Conservation (phyloP, 2,797 vertebrate species). For the Acestrorhynchus altus region DNA sequence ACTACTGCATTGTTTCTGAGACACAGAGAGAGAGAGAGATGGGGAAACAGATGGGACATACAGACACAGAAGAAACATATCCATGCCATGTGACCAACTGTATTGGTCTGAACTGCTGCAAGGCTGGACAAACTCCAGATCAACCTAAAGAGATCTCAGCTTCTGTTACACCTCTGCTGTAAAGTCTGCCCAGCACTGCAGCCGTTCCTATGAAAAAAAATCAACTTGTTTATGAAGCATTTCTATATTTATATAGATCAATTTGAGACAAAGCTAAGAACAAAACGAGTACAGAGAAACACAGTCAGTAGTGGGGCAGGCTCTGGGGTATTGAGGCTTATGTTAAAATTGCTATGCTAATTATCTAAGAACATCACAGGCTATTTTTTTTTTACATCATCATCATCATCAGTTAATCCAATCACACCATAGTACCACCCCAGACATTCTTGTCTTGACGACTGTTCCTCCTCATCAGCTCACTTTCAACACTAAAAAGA, state of each 20-base stretch:
- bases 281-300: conserved; percentile 18
- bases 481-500: conserved; percentile 54
- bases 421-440: conserved; percentile 27
- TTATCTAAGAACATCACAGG: conserved; percentile 54
- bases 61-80: not conserved
- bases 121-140: no score
- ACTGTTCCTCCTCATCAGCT: conserved; percentile 41
- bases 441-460: conserved; percentile 38
- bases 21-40: not conserved
- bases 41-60: conserved; percentile 25
- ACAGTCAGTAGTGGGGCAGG: conserved; percentile 30
- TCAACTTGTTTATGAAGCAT: no score
- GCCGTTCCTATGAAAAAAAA: no score
- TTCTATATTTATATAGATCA: no score
- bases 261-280: not conserved
- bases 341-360: conserved; percentile 65
- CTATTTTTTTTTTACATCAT: conserved; percentile 23
- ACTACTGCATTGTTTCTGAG: no score
- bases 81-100: no score
- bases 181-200: no score
- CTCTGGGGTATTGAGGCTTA: conserved; percentile 12
- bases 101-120: no score
- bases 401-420: conserved; percentile 33
- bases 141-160: no score
- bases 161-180: no score